phyloP scores from a whole-genome alignment of 1,140 invertebrate species.

The Drosophila lowei region DNA sequence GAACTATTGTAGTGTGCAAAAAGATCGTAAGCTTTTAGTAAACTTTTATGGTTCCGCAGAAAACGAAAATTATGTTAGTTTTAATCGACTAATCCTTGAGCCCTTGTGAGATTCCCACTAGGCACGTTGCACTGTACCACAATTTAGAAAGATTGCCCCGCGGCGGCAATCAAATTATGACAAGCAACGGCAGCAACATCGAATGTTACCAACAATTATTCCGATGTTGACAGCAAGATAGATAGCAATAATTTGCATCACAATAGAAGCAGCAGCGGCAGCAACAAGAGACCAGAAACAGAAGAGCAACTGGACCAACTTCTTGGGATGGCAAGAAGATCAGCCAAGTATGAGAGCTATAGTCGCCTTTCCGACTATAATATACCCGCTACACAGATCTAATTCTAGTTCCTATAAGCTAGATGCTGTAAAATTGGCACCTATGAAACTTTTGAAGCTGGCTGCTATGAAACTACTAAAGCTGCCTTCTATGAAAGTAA shows the following conservation, averaged over 20 bases:
- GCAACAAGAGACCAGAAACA: too few relatives aligned
- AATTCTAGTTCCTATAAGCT: too few relatives aligned
- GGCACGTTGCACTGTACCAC: conserved; percentile 31
- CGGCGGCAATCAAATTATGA: conserved; percentile 57
- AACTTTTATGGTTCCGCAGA: conserved; percentile 45
- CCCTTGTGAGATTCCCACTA: neutral
- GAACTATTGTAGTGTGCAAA: conserved; percentile 58
- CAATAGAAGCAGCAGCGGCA: neutral
- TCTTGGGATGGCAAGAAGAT: too few relatives aligned
- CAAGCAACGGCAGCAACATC: conserved; percentile 59
- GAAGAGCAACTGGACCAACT: too few relatives aligned
- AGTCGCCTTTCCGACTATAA: neutral
- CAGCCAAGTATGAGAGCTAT: too few relatives aligned
- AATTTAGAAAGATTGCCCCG: conserved; percentile 43
- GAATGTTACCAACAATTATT: conserved; percentile 75
- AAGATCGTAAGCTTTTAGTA: conserved; percentile 48
- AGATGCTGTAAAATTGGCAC: conserved; percentile 15
- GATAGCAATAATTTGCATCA: conserved; percentile 70
- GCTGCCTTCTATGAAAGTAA: conserved; percentile 55
- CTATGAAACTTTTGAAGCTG: conserved; percentile 52
- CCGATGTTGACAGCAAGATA: conserved; percentile 72
- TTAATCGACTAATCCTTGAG: neutral
- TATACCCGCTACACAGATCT: too few relatives aligned
- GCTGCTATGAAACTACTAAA: conserved; percentile 52
- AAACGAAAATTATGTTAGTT: conserved; percentile 31